Conservation (phyloP, 2,113 vertebrate genomes). For the Hippocampus guttulatus region DNA sequence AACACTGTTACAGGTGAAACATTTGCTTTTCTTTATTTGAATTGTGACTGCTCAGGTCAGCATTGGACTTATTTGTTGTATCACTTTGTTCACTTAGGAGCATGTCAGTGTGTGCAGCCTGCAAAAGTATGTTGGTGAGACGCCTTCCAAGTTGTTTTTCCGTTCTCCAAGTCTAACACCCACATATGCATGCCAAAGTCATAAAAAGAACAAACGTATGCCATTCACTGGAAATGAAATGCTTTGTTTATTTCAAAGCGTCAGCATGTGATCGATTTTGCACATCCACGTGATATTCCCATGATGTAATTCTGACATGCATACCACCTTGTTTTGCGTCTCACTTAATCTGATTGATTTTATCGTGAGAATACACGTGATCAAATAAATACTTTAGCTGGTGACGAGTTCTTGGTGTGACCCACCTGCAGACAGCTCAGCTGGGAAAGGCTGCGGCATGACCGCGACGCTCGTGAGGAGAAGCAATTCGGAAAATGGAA, state of each 20-base stretch:
- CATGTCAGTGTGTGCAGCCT: constrained; percentile 57
- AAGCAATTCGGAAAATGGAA: background rate
- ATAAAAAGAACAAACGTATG: constrained; percentile 2
- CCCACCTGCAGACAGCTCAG: too few relatives aligned
- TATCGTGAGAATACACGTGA: too few relatives aligned
- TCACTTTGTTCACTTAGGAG: constrained; percentile 28
- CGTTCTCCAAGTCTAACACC: constrained; percentile 38
- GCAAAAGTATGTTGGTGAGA: constrained; percentile 57
- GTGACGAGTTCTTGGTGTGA: too few relatives aligned
- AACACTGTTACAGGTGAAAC: constrained; percentile 60
- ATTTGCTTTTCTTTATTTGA: background rate
- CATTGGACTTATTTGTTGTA: background rate
- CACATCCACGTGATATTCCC: background rate
- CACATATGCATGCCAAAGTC: constrained; percentile 1
- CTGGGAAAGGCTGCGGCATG: too few relatives aligned
- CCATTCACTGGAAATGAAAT: background rate
- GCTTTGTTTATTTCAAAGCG: background rate
- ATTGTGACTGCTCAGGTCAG: background rate
- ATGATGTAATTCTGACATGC: background rate
- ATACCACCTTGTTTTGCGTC: background rate
- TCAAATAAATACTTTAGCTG: too few relatives aligned
- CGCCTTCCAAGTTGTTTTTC: constrained; percentile 32
- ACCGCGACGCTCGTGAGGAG: too few relatives aligned
- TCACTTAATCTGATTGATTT: background rate
- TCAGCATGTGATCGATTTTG: background rate